Percentiles rank a stretch among this genome's conserved stretches.
phyloP scores from a whole-genome alignment of 2,113 vertebrate genomes.

The Zosterops lateralis region DNA sequence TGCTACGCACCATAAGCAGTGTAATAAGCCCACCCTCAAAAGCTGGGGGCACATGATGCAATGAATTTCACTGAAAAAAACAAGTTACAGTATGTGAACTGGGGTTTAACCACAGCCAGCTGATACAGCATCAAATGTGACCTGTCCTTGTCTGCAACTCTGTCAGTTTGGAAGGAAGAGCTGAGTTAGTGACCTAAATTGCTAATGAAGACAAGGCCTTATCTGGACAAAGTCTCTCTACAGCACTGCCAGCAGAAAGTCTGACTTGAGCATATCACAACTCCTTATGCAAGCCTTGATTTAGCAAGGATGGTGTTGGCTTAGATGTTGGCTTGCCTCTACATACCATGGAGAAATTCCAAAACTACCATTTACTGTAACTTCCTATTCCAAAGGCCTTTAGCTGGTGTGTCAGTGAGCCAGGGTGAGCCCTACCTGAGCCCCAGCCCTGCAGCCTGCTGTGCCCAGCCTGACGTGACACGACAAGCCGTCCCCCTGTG shows the following conservation, averaged over 20 bases:
- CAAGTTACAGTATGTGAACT: background rate
- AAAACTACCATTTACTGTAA: slow-evolving; percentile 34
- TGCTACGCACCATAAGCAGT: background rate
- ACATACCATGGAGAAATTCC: slow-evolving; percentile 26
- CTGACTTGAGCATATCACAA: slow-evolving; percentile 34
- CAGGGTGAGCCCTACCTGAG: background rate
- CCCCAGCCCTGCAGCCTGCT: background rate
- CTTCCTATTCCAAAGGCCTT: background rate
- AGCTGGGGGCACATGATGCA: background rate
- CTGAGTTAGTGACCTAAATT: slow-evolving; percentile 21
- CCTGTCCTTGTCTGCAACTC: background rate
- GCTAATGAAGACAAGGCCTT: slow-evolving; percentile 50
- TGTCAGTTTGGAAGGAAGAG: slow-evolving; percentile 12
- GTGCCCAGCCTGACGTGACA: background rate
- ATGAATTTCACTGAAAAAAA: background rate
- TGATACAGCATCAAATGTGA: background rate
- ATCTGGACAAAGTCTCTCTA: slow-evolving; percentile 32
- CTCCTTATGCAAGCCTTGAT: slow-evolving; percentile 38
- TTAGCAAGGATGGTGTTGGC: background rate
- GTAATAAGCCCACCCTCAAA: background rate
- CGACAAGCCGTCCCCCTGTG: rapidly evolving
- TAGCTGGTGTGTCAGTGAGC: background rate
- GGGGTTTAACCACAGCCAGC: background rate
- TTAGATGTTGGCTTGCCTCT: background rate
- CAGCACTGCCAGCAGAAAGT: slow-evolving; percentile 6